Evolutionary conservation across 2,888 invertebrate genomes (phyloP), one percentile per base, ranked within the genome.

Genomic region (Oscheius myriophilus): DNA sequence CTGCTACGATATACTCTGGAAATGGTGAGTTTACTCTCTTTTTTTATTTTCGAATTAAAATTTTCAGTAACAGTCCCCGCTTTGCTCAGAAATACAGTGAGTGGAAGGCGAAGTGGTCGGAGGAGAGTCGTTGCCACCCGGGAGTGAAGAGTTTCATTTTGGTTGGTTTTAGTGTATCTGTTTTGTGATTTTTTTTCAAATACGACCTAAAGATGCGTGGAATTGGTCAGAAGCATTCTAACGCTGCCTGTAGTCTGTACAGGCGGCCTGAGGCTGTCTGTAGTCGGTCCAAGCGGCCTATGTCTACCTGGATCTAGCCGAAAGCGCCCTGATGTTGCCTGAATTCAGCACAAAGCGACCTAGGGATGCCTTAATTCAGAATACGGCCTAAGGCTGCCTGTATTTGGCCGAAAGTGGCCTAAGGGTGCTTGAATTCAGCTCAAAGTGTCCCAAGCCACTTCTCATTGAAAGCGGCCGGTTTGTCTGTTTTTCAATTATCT

Each of bases 1-100:
- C 21, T 81, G 81, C 69, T 80, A 79, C 58, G 81, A 82, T 45
- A 69, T 78, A 23, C 58, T 81, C 1, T 68, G 73, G 58, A 72
- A 70, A 73, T 53, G 67, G 75, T 78, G 12, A 65, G 74, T 68
- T 63, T 33, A 2, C 23, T n/a, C 33, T 57, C 23, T 39, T 18
- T n/a, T 23, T 16, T 26, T 26, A 7, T 57, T n/a, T 57, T 57
- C 1, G 33, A 55, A 55, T 33, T 33, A 3, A n/a, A 51, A 53
- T 49, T 49, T 49, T 49, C 21, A 49, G 49, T 26, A 62, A 45
- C 25, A 52, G 52, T 42, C 43, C 43, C 16, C 21, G 52, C 11
- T 62, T 52, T 16, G 52, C 43, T 2, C 43, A 57, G 26, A 67
- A 63, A 43, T 70, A 59, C 52, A 26, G 21, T 16, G 39, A 42